Base-by-base conservation (phyloP, 2,797 vertebrate species). In the Urocyon cinereoargenteus region DNA sequence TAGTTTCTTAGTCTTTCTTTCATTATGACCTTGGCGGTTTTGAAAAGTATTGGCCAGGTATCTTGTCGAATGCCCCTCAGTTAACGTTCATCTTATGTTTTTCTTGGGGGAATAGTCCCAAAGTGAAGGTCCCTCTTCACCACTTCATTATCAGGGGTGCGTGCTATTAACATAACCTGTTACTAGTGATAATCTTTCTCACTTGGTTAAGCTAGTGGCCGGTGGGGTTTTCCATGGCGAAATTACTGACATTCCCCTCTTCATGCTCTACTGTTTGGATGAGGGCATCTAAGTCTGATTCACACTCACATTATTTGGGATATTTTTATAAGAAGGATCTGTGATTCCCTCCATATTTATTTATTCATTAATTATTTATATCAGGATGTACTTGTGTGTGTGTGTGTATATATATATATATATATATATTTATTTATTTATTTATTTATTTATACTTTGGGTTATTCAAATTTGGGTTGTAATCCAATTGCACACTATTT, bases 101-200 rank as follows among this genome's bases (percentile, higher is more conserved):
- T 61, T n/a, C 22, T 55, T 21, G 86, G 2, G 82, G 14, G 4
- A 28, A 77, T 6, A 64, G 70, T 11, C 31, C 1, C 31, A 70
- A 96, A 40, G 6, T 13, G 4, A 95, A 28, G 16, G 16, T 13
- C n/a, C 18, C 2, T 94, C 9, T 16, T 77, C 28, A 40, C 73
- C 22, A 59, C 9, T 61, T 51, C 4, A 3, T 26, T 8, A 22
- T 7, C 0, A 0, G 45, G 31, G 57, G 5, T 16, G 15, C 3
- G 10, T 49, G 9, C 2, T 34, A 4, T 62, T 55, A 40, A 28
- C 6, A 31, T 3, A 13, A 86, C 21, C n/a, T 72, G 24, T 3
- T 3, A 31, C 2, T 21, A 1, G 21, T 22, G 40, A 75, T 10
- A 51, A 21, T 22, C 19, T 70, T n/a, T 10, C 31, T 49, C 28